Percentiles rank a stretch among this genome's conserved stretches.
These are phyloP conservation scores for Brachionus paranguensis DNA, from an alignment of 1,140 invertebrate species.

Conservation along the genomic window DNA sequence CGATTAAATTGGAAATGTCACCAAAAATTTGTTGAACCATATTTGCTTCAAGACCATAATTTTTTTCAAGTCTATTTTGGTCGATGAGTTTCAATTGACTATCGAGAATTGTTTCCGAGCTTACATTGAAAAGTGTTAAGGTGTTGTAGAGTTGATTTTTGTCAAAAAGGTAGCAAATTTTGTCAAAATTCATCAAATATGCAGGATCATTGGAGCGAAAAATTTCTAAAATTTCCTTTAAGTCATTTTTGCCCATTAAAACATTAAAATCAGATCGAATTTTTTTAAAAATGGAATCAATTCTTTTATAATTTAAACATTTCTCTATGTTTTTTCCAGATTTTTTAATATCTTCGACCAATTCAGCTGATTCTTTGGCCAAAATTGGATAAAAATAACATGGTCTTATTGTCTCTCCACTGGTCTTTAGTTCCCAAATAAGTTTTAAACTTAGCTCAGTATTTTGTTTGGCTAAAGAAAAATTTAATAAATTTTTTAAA, in stretches of 20 bases:
- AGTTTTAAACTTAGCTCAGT: not conserved
- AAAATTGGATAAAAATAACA: constrained; percentile 1
- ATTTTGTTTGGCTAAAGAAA: not conserved
- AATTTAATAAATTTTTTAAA: not conserved
- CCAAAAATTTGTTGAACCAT: not conserved
- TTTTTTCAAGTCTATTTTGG: not conserved
- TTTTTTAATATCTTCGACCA: not conserved
- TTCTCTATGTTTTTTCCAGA: not conserved
- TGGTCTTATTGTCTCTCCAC: not conserved
- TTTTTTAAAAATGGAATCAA: not conserved
- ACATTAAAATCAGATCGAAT: not conserved
- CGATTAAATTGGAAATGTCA: not conserved
- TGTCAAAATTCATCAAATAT: not conserved
- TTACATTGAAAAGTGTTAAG: not conserved
- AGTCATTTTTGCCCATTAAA: not conserved
- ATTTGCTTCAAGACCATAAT: not conserved
- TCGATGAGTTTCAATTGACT: not conserved
- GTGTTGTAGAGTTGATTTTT: not conserved
- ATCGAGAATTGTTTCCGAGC: not conserved
- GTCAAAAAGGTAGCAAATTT: not conserved
- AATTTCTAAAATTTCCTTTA: not conserved
- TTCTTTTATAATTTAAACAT: not conserved
- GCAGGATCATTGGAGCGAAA: not conserved
- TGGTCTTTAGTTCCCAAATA: not conserved
- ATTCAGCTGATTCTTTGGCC: not conserved